Percentiles rank a stretch among this genome's conserved stretches.
These are phyloP conservation scores for Nicator chloris DNA, from an alignment of 2,113 vertebrate genomes.

Conservation along the genomic window DNA sequence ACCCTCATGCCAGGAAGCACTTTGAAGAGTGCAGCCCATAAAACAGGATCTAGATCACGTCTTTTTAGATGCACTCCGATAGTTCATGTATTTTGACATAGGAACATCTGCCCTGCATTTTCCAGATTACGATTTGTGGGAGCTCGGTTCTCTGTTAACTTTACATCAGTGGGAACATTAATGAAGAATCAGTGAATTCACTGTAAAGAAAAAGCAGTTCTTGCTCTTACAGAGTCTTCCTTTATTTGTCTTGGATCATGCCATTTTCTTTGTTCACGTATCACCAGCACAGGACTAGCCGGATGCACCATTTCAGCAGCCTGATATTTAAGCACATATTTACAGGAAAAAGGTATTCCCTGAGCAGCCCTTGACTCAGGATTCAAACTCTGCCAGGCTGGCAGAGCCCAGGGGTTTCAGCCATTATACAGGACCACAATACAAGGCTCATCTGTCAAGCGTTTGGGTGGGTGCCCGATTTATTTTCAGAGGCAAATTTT, in stretches of 20 bases:
- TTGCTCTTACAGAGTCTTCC: neutral
- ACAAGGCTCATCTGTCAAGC: neutral
- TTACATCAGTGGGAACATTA: neutral
- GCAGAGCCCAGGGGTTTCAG: neutral
- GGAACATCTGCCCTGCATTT: neutral
- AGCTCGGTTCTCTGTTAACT: neutral
- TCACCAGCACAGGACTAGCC: neutral
- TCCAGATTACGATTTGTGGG: neutral
- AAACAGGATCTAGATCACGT: neutral
- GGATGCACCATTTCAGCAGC: neutral
- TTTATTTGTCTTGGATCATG: neutral
- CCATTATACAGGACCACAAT: neutral
- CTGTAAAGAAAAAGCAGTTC: neutral
- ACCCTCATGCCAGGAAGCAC: neutral
- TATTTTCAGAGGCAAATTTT: neutral
- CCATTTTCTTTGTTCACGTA: neutral
- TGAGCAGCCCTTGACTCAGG: neutral
- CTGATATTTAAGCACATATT: neutral
- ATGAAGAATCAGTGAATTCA: neutral
- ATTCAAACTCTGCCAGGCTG: neutral
- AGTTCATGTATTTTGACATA: neutral
- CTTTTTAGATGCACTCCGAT: neutral
- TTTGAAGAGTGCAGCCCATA: neutral
- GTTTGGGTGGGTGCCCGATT: neutral
- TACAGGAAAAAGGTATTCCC: neutral